phyloP scores from a whole-genome alignment of 2,888 invertebrate genomes.

The Cheilosia scutellata region DNA sequence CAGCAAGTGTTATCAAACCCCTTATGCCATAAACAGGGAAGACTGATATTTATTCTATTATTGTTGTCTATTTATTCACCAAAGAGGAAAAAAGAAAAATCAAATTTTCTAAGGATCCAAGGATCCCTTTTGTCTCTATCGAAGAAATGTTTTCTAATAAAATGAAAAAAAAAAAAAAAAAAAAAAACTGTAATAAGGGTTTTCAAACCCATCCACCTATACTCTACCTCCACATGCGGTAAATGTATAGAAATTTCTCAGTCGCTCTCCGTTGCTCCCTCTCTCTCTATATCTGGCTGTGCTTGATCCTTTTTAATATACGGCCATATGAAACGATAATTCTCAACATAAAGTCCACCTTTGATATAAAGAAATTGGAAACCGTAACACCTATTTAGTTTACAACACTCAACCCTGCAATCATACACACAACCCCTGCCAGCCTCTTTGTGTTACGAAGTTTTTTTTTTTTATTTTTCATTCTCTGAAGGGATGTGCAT shows the following conservation, averaged over 20 bases:
- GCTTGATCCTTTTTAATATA: slow-evolving; percentile 64
- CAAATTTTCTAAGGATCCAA: slow-evolving; percentile 62
- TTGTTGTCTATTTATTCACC: slow-evolving; percentile 51
- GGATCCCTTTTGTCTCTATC: slow-evolving; percentile 59
- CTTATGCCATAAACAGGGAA: slow-evolving; percentile 22
- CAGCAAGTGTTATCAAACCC: slow-evolving; percentile 28
- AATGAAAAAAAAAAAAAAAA: neutral
- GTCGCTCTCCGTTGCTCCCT: neutral
- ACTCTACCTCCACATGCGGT: too few relatives aligned
- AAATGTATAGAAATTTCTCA: neutral
- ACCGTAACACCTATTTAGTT: slow-evolving; percentile 76
- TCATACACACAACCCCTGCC: neutral
- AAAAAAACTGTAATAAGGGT: slow-evolving; percentile 45
- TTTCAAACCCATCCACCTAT: neutral
- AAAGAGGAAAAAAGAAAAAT: slow-evolving; percentile 21
- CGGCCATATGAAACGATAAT: slow-evolving; percentile 67
- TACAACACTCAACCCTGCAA: slow-evolving; percentile 60
- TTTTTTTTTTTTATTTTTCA: slow-evolving; percentile 60
- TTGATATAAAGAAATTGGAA: slow-evolving; percentile 74
- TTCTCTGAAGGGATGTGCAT: slow-evolving; percentile 42
- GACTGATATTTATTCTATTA: slow-evolving; percentile 59
- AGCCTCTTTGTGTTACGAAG: neutral
- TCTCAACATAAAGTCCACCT: slow-evolving; percentile 73
- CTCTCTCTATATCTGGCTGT: neutral
- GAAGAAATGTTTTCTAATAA: slow-evolving; percentile 65